These are phyloP conservation scores for Diorhabda elongata DNA, from an alignment of 1,140 invertebrate species.

Conservation along the genomic window DNA sequence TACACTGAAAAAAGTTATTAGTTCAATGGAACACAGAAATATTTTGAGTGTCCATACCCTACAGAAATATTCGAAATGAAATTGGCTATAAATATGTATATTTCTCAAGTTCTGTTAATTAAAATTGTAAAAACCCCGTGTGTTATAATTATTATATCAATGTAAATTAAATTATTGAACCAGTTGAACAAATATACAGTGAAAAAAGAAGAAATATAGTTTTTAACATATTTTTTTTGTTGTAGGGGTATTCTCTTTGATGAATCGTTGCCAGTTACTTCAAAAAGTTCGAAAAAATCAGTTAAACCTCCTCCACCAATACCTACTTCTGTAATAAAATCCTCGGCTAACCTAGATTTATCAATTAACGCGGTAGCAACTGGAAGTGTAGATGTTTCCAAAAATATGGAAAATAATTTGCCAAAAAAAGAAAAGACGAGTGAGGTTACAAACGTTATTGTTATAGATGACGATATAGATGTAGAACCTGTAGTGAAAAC, in stretches of 20 bases:
- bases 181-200: too few species aligned
- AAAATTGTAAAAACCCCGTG: too few species aligned
- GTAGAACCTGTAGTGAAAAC: not conserved
- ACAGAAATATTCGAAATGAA: too few species aligned
- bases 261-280: constrained; percentile 38
- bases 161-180: too few species aligned
- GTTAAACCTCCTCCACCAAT: constrained; percentile 13
- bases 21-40: too few species aligned
- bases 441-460: constrained; percentile 8
- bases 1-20: too few species aligned
- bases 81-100: too few species aligned
- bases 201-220: too few species aligned
- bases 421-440: constrained; percentile 4
- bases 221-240: not conserved
- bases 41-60: too few species aligned
- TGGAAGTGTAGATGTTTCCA: not conserved
- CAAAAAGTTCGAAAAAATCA: constrained; percentile 38
- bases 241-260: constrained; percentile 54
- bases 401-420: not conserved
- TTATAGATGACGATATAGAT: constrained; percentile 22
- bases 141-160: too few species aligned
- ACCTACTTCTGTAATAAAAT: not conserved
- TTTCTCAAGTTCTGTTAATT: too few species aligned
- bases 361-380: not conserved
- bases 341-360: constrained; percentile 5